Base-by-base conservation (phyloP, 1,140 invertebrate species). In the Spodoptera frugiperda region DNA sequence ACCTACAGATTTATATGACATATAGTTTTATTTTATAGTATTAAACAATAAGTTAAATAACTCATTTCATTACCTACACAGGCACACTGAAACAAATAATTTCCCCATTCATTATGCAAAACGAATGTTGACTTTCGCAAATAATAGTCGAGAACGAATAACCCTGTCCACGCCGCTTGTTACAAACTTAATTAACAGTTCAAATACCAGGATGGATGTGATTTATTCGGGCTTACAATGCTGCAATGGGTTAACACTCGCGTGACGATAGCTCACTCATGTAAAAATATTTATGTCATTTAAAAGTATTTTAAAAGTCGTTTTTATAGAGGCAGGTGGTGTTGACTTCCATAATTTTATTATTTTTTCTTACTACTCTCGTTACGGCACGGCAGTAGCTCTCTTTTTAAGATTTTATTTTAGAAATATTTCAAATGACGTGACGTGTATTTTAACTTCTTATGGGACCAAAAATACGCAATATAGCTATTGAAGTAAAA, bases 111-210 rank as follows among this genome's bases (percentile, higher is more conserved):
- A 68, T 33, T 33, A 68, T 53, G 48, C 49, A 68, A 15, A 53
- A 17, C 21, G 63, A 67, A 49, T 67, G 44, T 67, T 67, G 46
- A 67, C 63, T 21, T 33, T 25, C 5, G 6, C 25, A 68, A 68
- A 53, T 48, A 49, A 67, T 68, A 48, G 65, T 68, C 65, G 25
- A 33, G n/a, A 68, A 53, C 14, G 49, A 68, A 68, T 68, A 68
- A 33, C 48, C 17, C 65, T 68, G 65, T 68, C 48, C 21, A 25
- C n/a, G 65, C 65, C 65, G 65, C 25, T 68, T 68, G 65, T 53
- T 68, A 51, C 21, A 8, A 53, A 68, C 6, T 68, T 68, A 68
- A 68, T 68, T 68, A 68, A 68, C 48, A 51, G 65, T 68, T 33
- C 48, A 68, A 68, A 68, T 25, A 68, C 30, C 25, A 17, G 21